Evolutionary conservation across 2,797 vertebrate genomes (phyloP).

Genomic region (Capromys pilorides): DNA sequence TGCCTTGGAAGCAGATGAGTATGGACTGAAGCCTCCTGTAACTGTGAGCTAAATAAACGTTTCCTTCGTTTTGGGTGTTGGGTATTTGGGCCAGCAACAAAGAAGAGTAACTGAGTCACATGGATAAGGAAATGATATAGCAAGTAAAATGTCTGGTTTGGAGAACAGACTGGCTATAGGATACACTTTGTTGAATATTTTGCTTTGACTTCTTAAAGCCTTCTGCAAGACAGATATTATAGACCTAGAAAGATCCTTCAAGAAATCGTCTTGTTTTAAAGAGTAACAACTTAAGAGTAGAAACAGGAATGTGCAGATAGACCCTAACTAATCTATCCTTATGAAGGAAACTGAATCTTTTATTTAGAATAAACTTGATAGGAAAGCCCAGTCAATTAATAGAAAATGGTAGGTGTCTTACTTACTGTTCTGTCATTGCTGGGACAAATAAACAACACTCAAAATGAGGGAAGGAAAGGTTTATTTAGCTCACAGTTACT

Average conservation of each 20-base stretch:
- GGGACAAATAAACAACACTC: too few species aligned
- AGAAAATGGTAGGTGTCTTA: background rate
- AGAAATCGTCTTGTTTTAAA: background rate
- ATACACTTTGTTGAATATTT: background rate
- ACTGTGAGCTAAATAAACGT: too few species aligned
- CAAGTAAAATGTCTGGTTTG: background rate
- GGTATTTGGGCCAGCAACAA: too few species aligned
- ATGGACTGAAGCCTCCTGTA: too few species aligned
- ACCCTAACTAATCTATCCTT: too few species aligned
- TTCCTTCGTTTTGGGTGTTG: too few species aligned
- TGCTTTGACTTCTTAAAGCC: conserved; percentile 1
- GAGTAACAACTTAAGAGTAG: background rate
- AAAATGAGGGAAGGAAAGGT: too few species aligned
- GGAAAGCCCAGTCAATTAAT: background rate
- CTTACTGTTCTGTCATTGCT: too few species aligned
- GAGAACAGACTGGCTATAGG: background rate
- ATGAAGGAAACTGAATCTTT: background rate
- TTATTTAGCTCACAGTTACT: too few species aligned
- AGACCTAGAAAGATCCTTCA: background rate
- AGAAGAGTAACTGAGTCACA: too few species aligned
- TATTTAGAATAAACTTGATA: background rate
- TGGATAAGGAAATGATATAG: background rate
- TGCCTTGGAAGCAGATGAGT: too few species aligned
- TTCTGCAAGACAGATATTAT: background rate
- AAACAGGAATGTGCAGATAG: background rate